These are phyloP conservation scores for Bombylius major DNA, from an alignment of 2,888 invertebrate species.

Conservation along the genomic window DNA sequence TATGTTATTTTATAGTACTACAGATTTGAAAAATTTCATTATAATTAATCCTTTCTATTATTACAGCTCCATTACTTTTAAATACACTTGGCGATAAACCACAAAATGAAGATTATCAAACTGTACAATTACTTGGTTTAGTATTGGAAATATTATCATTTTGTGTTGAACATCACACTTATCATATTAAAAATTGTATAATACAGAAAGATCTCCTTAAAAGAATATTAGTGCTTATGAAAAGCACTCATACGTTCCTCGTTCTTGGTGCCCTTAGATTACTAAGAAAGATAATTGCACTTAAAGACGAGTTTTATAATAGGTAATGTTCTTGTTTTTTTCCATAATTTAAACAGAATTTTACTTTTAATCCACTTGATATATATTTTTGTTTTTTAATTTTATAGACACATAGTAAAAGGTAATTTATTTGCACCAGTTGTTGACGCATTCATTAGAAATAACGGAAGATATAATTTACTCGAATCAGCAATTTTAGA, in stretches of 20 bases:
- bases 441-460: constrained; percentile 89
- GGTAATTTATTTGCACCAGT: constrained; percentile 92
- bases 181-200: constrained; percentile 96
- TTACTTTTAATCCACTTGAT: too few relatives aligned
- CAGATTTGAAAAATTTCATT: neutral
- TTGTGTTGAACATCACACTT: constrained; percentile 98
- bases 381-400: neutral
- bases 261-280: constrained; percentile 93
- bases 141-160: constrained; percentile 93
- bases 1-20: neutral
- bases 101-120: constrained; percentile 88
- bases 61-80: constrained; percentile 73
- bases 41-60: neutral
- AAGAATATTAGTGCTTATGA: constrained; percentile 90
- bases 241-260: constrained; percentile 93
- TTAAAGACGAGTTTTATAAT: constrained; percentile 98
- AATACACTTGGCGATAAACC: constrained; percentile 86
- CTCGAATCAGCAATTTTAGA: constrained; percentile 98
- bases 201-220: constrained; percentile 92
- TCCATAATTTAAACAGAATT: too few relatives aligned
- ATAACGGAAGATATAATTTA: constrained; percentile 96
- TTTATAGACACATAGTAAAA: constrained; percentile 72
- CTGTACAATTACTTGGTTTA: constrained; percentile 87
- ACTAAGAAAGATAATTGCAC: constrained; percentile 90
- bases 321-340: constrained; percentile 23